These are phyloP conservation scores for Empidonax traillii DNA, from an alignment of 2,113 vertebrate species.

Conservation along the genomic window DNA sequence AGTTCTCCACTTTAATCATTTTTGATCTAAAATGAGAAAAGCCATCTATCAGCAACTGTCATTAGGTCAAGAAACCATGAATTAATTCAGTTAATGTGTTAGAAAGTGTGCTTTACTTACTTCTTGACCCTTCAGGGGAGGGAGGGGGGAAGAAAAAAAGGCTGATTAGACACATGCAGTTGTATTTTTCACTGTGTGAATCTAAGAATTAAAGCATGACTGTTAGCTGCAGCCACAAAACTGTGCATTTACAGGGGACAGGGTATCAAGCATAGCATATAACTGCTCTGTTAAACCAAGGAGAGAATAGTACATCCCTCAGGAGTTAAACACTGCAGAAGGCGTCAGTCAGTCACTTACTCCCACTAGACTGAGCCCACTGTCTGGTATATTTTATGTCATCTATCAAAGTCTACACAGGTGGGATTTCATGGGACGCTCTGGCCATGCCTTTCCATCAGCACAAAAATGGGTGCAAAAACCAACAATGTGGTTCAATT, in stretches of 20 bases:
- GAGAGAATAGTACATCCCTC: neutral
- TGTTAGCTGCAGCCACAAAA: conserved; percentile 42
- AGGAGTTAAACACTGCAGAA: neutral
- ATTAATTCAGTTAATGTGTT: conserved; percentile 30
- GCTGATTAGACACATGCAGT: conserved; percentile 46
- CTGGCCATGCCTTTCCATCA: neutral
- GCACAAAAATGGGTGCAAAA: neutral
- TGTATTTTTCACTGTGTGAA: conserved; percentile 26
- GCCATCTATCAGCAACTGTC: neutral
- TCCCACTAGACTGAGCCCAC: neutral
- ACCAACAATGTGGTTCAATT: neutral
- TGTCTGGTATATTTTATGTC: neutral
- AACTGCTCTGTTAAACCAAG: neutral
- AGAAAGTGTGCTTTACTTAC: conserved; percentile 67
- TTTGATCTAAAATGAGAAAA: conserved; percentile 69
- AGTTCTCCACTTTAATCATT: conserved; percentile 85
- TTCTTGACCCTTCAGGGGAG: conserved; percentile 75
- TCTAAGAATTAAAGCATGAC: conserved; percentile 38
- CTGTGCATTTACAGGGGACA: neutral
- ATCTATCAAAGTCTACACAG: neutral
- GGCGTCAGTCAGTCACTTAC: neutral
- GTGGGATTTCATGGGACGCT: neutral
- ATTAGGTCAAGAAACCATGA: neutral
- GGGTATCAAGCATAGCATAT: neutral
- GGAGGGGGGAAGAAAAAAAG: conserved; percentile 2